These are phyloP conservation scores for Heliothis subflexa DNA, from an alignment of 1,140 invertebrate species.

Conservation along the genomic window DNA sequence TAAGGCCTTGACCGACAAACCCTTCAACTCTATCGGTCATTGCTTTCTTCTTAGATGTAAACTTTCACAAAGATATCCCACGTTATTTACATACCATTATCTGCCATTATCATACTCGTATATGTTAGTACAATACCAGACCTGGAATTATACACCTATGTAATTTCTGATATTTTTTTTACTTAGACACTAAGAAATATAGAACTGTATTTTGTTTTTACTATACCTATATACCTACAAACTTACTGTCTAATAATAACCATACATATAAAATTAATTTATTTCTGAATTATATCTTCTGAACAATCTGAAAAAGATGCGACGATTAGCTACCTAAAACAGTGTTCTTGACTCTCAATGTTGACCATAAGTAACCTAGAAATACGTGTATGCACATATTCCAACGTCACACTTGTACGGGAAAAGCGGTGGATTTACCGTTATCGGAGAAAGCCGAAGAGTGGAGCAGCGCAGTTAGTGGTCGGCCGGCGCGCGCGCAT, in stretches of 20 bases:
- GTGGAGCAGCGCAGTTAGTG: conserved; percentile 50
- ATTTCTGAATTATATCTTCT: too few species aligned
- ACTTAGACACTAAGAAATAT: too few species aligned
- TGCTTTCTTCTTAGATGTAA: conserved; percentile 11
- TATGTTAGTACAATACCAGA: not conserved
- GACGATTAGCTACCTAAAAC: not conserved
- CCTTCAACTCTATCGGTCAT: not conserved
- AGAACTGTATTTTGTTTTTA: too few species aligned
- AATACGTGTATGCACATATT: conserved; percentile 46
- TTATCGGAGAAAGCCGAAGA: conserved; percentile 70
- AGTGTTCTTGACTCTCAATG: not conserved
- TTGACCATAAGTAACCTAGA: conserved; percentile 33
- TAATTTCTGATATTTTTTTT: too few species aligned
- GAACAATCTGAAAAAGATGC: too few species aligned
- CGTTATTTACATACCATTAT: not conserved
- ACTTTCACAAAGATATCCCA: conserved; percentile 6
- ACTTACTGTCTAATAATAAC: too few species aligned
- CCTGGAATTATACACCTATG: too few species aligned
- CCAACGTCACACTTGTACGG: conserved; percentile 4
- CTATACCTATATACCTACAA: too few species aligned
- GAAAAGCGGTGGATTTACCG: conserved; percentile 61
- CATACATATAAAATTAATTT: too few species aligned
- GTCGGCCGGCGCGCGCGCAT: conserved; percentile 26
- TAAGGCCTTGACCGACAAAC: conserved; percentile 19
- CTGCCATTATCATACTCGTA: too few species aligned